Percentiles rank a stretch among this genome's conserved stretches.
phyloP scores from a whole-genome alignment of 2,113 vertebrate genomes.

The Salvator merianae region DNA sequence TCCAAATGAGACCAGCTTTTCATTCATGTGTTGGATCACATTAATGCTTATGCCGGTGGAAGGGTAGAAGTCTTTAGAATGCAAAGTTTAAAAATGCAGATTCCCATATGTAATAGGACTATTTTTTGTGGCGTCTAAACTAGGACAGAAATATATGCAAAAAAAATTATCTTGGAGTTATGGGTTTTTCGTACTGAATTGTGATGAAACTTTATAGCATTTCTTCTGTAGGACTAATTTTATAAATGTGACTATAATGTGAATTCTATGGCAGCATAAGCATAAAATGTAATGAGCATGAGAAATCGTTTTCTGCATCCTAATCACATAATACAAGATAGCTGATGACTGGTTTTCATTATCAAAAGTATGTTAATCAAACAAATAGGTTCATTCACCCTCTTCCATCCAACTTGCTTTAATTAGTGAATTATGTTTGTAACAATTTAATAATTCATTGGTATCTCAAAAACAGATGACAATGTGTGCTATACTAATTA shows the following conservation, averaged over 20 bases:
- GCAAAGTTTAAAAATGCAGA: background rate
- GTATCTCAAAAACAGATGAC: slow-evolving; percentile 40
- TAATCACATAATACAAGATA: slow-evolving; percentile 1
- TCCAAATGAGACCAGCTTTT: no score
- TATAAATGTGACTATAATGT: background rate
- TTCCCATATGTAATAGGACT: background rate
- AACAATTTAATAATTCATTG: slow-evolving; percentile 55
- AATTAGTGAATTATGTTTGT: slow-evolving; percentile 54
- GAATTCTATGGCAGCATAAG: background rate
- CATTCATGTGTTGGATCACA: no score
- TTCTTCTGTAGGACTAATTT: background rate
- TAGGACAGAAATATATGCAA: background rate
- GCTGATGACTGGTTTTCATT: slow-evolving; percentile 33
- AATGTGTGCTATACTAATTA: slow-evolving; percentile 54
- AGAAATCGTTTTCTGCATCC: slow-evolving; percentile 32
- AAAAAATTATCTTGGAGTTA: background rate
- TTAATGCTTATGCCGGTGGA: background rate
- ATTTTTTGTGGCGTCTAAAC: background rate
- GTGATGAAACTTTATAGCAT: slow-evolving; percentile 9
- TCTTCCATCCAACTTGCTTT: slow-evolving; percentile 45
- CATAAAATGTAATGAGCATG: slow-evolving; percentile 19
- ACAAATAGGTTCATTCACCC: slow-evolving; percentile 27
- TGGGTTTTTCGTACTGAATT: background rate
- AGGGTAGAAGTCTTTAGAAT: background rate
- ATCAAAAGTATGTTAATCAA: slow-evolving; percentile 44